Conservation (phyloP, 2,888 invertebrate species). For the Eudiplozoon nipponicum region DNA sequence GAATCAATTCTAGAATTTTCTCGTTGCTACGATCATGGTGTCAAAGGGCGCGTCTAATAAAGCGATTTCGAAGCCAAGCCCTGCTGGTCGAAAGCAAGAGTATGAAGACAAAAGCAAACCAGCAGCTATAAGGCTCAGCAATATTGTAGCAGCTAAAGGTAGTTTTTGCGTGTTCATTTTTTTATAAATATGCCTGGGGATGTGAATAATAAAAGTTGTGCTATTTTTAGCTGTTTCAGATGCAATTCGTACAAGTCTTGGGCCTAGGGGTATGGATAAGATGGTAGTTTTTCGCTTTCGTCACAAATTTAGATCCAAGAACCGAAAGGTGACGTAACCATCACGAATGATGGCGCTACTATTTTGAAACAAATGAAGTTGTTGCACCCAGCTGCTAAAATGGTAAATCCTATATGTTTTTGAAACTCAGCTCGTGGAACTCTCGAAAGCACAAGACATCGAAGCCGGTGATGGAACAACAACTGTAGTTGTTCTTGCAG, state of each 20-base stretch:
- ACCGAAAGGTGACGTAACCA: constrained; percentile 80
- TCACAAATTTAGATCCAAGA: constrained; percentile 39
- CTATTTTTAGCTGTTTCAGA: constrained; percentile 56
- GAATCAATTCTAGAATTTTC: too few relatives aligned
- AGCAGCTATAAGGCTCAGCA: constrained; percentile 59
- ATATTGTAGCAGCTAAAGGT: constrained; percentile 93
- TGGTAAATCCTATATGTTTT: constrained; percentile 25
- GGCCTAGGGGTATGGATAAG: constrained; percentile 96
- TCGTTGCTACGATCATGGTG: too few relatives aligned
- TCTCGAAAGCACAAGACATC: constrained; percentile 85
- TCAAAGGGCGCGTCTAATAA: too few relatives aligned
- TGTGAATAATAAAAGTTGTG: constrained; percentile 13
- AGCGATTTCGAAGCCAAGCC: too few relatives aligned
- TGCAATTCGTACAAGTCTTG: constrained; percentile 87
- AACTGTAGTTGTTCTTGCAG: constrained; percentile 80
- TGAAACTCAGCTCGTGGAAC: constrained; percentile 47
- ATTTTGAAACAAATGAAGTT: constrained; percentile 95
- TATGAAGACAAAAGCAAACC: constrained; percentile 42
- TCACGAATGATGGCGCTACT: constrained; percentile 96
- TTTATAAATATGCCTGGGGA: too few relatives aligned
- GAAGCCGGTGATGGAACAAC: constrained; percentile 98
- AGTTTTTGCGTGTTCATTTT: constrained; percentile 19
- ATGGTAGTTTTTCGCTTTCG: constrained; percentile 38
- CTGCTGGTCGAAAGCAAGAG: too few relatives aligned
- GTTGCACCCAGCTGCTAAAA: constrained; percentile 84